Conservation (phyloP, 2,113 vertebrate genomes). For the Octodon degus region DNA sequence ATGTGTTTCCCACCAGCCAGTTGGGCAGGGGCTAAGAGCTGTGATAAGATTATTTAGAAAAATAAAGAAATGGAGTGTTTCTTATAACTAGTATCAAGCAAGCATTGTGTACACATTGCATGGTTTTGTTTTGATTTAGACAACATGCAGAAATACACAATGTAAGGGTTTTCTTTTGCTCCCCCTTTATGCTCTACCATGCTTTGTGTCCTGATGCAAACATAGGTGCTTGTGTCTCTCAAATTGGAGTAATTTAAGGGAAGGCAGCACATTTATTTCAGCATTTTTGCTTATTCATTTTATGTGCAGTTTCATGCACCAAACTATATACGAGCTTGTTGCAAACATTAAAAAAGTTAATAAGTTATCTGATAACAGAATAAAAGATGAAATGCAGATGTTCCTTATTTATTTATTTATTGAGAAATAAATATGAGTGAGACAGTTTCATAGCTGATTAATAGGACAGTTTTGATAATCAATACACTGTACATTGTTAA, state of each 20-base stretch:
- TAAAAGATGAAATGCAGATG: slow-evolving; percentile 42
- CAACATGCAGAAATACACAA: slow-evolving; percentile 2
- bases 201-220: not conserved
- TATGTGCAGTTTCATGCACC: slow-evolving; percentile 57
- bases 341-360: slow-evolving; percentile 56
- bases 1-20: not conserved
- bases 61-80: not conserved
- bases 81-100: not conserved
- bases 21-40: not conserved
- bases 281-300: slow-evolving; percentile 70
- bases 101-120: not conserved
- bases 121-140: not conserved
- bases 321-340: slow-evolving; percentile 21
- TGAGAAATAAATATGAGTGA: no score
- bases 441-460: no score
- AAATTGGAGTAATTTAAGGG: not conserved
- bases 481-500: no score
- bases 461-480: no score
- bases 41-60: slow-evolving; percentile 6
- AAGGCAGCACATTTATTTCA: slow-evolving; percentile 58
- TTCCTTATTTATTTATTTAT: not conserved
- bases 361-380: slow-evolving; percentile 61
- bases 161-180: not conserved
- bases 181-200: not conserved
- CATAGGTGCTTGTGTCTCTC: not conserved